Conservation (phyloP, 64 coral and sea anemone genomes). For the Cladopsammia gracilis region DNA sequence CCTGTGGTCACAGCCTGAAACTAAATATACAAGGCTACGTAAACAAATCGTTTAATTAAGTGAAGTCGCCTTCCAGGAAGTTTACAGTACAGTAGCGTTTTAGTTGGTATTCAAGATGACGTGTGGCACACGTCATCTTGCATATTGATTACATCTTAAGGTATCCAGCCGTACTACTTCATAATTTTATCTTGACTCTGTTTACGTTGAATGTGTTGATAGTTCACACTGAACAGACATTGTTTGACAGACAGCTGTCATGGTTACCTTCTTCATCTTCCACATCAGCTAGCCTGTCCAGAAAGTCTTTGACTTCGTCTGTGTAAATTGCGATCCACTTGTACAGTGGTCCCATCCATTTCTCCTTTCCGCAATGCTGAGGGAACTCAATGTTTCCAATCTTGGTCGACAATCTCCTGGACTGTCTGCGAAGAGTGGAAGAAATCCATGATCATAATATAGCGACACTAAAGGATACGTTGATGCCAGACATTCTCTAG, state of each 20-base stretch:
- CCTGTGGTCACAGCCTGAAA: conserved; percentile 66
- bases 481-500: too few species aligned
- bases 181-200: too few species aligned
- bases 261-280: conserved; percentile 81
- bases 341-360: conserved; percentile 89
- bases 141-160: too few species aligned
- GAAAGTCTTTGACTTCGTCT: conserved; percentile 77
- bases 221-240: background rate
- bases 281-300: conserved; percentile 86
- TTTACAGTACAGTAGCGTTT: too few species aligned
- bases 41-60: too few species aligned
- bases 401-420: too few species aligned
- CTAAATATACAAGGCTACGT: conserved; percentile 3
- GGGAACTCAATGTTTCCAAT: conserved; percentile 88
- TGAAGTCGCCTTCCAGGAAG: too few species aligned
- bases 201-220: too few species aligned
- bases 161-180: too few species aligned
- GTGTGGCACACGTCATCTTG: too few species aligned
- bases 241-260: background rate
- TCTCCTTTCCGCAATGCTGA: conserved; percentile 71
- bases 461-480: too few species aligned
- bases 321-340: conserved; percentile 70
- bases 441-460: background rate
- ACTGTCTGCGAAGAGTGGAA: conserved; percentile 51
- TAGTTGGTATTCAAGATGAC: too few species aligned